Evolutionary conservation across 2,113 vertebrate genomes (phyloP), one percentile per base, ranked within the genome.

Genomic region (Isurus oxyrinchus): DNA sequence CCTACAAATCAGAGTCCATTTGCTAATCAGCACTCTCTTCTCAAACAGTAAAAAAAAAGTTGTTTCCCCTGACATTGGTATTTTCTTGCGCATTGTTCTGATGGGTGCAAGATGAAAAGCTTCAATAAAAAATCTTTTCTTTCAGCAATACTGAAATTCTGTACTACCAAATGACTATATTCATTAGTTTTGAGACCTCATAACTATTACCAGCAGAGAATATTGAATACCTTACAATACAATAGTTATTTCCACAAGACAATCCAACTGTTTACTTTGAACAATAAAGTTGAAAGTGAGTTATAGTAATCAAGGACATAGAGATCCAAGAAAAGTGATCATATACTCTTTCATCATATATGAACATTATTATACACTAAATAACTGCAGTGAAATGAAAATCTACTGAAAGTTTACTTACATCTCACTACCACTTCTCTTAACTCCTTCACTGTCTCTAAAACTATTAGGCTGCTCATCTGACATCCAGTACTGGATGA

Each of bases 341-440:
- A 66, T 44, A 91, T 61, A 35, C 55, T 16, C 13, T 91, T 91
- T 91, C 57, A 61, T n/a, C 31, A 91, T 23, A 25, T 57, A 40
- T 63, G n/a, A 94, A 63, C 23, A 40, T 94, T 90, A 57, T 8
- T 61, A 94, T 23, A n/a, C 19, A 19, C 59, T 10, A 61, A 61
- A 94, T 63, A 94, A 94, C 90, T 63, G 90, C 59, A 94, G 35
- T 40, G 57, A 40, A 40, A 63, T 35, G 16, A 94, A 94, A 94
- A 94, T 63, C 59, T 94, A 63, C n/a, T 94, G 23, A 40, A 66
- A 59, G 88, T 7, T 76, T 76, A n/a, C 72, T 76, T 76, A 35
- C n/a, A 35, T 76, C 72, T 76, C 31, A 76, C 31, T 11, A 76
- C 8, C 72, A 35, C 1, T 7, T 35, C 35, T 76, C 72, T 35